phyloP scores from a whole-genome alignment of 2,113 vertebrate species.

The Pardalotus punctatus region DNA sequence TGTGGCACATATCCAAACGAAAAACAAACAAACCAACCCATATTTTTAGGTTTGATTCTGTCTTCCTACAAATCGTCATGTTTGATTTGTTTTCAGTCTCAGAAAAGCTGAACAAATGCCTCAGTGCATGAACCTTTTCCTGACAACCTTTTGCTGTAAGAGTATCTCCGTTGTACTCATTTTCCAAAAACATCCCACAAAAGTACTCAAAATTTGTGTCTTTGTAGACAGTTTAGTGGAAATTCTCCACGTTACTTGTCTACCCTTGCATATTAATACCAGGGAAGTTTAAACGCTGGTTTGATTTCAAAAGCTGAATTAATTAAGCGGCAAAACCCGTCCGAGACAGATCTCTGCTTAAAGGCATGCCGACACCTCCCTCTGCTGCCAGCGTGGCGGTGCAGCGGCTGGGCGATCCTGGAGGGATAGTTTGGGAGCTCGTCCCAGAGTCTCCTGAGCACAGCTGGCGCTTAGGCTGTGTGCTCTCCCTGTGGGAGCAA shows the following conservation, averaged over 20 bases:
- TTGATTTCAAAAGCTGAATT: constrained; percentile 64
- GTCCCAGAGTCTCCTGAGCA: not conserved
- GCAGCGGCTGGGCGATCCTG: not conserved
- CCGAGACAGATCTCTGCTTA: not conserved
- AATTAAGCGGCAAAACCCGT: constrained; percentile 28
- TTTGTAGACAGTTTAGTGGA: constrained; percentile 62
- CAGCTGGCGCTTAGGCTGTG: accelerated
- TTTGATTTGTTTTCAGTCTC: constrained; percentile 16
- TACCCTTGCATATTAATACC: constrained; percentile 62
- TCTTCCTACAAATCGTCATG: not conserved
- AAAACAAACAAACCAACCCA: not conserved
- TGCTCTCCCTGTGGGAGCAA: accelerated
- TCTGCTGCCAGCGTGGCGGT: constrained; percentile 55
- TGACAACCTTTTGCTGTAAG: constrained; percentile 8
- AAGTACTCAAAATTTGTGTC: constrained; percentile 57
- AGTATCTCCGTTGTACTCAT: constrained; percentile 19
- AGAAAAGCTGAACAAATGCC: constrained; percentile 39
- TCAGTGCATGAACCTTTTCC: constrained; percentile 16
- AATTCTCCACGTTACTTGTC: constrained; percentile 63
- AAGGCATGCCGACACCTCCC: constrained; percentile 71
- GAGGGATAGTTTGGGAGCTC: not conserved
- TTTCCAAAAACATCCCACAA: constrained; percentile 35
- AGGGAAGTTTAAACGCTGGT: constrained; percentile 57
- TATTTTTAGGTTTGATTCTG: not conserved
- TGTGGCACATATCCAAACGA: not conserved